Evolutionary conservation across 1,140 invertebrate species (phyloP).

Genomic region (Drosophila ohnishii): DNA sequence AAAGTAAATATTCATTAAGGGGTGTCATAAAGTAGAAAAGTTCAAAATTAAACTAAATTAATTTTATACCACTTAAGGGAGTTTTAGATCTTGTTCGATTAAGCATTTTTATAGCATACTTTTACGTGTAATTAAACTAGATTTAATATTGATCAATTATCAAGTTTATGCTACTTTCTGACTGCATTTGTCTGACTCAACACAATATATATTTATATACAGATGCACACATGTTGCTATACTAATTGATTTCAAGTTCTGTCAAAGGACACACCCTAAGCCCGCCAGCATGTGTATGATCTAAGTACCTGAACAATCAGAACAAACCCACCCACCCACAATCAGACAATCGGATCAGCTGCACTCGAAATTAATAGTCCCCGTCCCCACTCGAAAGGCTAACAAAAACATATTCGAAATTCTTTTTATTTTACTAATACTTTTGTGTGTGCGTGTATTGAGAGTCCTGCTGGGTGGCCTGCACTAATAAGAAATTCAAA

Average conservation of each 20-base stretch:
- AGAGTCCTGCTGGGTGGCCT: fast-evolving
- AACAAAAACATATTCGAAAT: constrained; percentile 36
- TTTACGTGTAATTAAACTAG: background rate
- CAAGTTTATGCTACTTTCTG: background rate
- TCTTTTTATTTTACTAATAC: constrained; percentile 27
- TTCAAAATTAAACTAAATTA: background rate
- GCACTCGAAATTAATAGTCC: constrained; percentile 3
- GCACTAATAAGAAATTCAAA: background rate
- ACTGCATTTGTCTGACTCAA: constrained; percentile 1
- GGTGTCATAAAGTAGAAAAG: background rate
- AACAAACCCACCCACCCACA: background rate
- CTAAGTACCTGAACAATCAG: constrained; percentile 3
- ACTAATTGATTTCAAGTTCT: constrained; percentile 10
- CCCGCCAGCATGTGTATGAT: constrained; percentile 29
- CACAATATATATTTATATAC: background rate
- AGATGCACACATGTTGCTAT: constrained; percentile 2
- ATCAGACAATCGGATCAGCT: constrained; percentile 3
- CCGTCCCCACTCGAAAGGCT: constrained; percentile 11
- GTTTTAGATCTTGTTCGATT: too few relatives aligned
- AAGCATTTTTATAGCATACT: background rate
- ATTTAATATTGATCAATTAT: too few relatives aligned
- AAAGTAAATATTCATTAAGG: background rate
- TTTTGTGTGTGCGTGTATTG: background rate
- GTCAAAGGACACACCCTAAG: constrained; percentile 4
- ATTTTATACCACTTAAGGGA: too few relatives aligned